Evolutionary conservation across 2,797 vertebrate genomes (phyloP), one percentile per base, ranked within the genome.

Genomic region (Danio aesculapii): DNA sequence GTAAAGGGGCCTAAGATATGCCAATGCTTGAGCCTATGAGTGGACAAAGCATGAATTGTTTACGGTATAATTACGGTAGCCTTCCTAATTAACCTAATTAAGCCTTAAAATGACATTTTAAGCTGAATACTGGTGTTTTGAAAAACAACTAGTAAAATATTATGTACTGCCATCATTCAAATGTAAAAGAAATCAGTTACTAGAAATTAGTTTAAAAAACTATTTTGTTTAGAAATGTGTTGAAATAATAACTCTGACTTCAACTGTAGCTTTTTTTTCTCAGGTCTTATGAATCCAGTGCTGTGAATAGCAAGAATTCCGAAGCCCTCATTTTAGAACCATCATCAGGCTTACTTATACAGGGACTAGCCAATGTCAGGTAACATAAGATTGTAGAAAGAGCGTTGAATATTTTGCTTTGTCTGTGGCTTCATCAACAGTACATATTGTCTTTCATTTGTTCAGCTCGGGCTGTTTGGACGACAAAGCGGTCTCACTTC

Each of bases 401-500:
- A 14, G 9, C 16, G 6, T 55, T 55, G 6, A 1, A 30, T 3
- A 14, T 41, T 69, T 39, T 21, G 14, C n/a, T 9, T 53, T 70
- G 14, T 69, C 14, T 16, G 11, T 2, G 46, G 21, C 44, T 53
- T 16, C 7, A 46, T 77, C 5, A 41, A 41, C 11, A 52, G 21
- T n/a, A 12, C 49, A 17, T 55, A 70, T 41, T 70, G 8, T 9
- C 1, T 19, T 43, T 39, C 52, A 19, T 84, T 62, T 89, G 47
- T 52, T 83, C 80, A 98, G 96, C 80, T 87, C 92, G 0, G 90
- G 90, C 53, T 98, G 97, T 86, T 89, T 88, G 79, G 87, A 91
- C 0, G 86, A 92, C 50, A 79, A 87, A 67, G 92, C 83, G 0
- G 91, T 98, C 80, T 94, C 95, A 77, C 94, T 99, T 66, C 92